Evolutionary conservation across 2,797 vertebrate genomes (phyloP).

Genomic region (Buceros bicornis): DNA sequence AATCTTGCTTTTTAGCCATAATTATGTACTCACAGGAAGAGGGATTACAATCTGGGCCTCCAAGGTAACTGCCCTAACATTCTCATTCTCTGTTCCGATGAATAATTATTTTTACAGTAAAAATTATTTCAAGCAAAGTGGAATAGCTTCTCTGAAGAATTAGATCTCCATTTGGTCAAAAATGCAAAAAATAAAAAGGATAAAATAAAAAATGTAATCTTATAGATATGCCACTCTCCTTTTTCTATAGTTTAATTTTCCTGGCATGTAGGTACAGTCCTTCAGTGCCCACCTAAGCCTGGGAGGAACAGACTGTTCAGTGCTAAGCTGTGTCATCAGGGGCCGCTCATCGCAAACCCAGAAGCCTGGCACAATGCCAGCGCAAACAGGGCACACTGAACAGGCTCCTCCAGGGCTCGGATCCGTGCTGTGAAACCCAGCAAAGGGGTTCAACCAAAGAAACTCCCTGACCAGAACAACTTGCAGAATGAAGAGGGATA

Average conservation of each 20-base stretch:
- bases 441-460: neutral
- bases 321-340: no score
- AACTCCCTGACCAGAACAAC: neutral
- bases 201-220: neutral
- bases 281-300: neutral
- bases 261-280: fast-evolving
- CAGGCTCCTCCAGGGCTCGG: neutral
- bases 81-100: neutral
- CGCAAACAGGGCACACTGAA: fast-evolving
- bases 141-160: neutral
- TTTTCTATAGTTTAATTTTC: neutral
- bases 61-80: neutral
- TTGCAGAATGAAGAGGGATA: neutral
- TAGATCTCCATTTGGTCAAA: neutral
- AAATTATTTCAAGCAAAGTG: neutral
- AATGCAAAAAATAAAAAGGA: neutral
- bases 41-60: neutral
- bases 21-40: neutral
- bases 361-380: neutral
- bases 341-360: neutral
- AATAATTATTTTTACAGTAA: neutral
- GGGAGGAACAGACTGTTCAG: neutral
- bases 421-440: neutral
- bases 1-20: neutral
- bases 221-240: neutral